Evolutionary conservation across 1,140 invertebrate genomes (phyloP).

Genomic region (Aphaenogaster ashmeadi): DNA sequence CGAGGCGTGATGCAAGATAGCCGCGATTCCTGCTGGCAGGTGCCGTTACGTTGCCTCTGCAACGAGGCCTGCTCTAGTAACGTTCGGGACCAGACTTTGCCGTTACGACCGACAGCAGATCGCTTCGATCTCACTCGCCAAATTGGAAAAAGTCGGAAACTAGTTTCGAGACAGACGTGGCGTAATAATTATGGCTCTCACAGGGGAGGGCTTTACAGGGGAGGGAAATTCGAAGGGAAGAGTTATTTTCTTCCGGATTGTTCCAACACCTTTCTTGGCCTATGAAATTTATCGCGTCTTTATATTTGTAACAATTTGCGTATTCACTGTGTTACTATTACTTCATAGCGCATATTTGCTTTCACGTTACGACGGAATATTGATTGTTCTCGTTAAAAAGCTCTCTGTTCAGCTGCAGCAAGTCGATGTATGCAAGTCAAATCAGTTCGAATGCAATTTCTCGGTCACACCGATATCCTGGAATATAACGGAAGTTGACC

Average conservation of each 20-base stretch:
- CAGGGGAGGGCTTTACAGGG: background rate
- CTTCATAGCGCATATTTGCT: background rate
- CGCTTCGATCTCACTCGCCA: slow-evolving; percentile 19
- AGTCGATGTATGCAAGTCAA: background rate
- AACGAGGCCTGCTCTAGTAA: slow-evolving; percentile 26
- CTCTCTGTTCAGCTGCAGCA: background rate
- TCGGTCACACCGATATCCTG: background rate
- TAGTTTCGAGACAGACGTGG: slow-evolving; percentile 41
- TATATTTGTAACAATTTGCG: background rate
- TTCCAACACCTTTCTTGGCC: background rate
- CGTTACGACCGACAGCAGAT: background rate
- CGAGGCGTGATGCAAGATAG: slow-evolving; percentile 57
- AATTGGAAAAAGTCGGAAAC: slow-evolving; percentile 49
- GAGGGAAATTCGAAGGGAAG: slow-evolving; percentile 8
- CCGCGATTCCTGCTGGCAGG: slow-evolving; percentile 43
- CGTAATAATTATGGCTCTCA: slow-evolving; percentile 44
- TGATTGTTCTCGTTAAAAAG: background rate
- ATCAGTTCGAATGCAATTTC: slow-evolving; percentile 12
- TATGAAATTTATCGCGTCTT: background rate
- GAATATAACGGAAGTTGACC: slow-evolving; percentile 35
- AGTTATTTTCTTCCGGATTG: background rate
- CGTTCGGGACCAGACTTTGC: slow-evolving; percentile 27
- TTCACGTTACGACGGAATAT: background rate
- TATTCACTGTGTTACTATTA: background rate
- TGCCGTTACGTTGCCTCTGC: slow-evolving; percentile 54